Evolutionary conservation across 2,113 vertebrate genomes (phyloP).

Genomic region (Pelodiscus sinensis): DNA sequence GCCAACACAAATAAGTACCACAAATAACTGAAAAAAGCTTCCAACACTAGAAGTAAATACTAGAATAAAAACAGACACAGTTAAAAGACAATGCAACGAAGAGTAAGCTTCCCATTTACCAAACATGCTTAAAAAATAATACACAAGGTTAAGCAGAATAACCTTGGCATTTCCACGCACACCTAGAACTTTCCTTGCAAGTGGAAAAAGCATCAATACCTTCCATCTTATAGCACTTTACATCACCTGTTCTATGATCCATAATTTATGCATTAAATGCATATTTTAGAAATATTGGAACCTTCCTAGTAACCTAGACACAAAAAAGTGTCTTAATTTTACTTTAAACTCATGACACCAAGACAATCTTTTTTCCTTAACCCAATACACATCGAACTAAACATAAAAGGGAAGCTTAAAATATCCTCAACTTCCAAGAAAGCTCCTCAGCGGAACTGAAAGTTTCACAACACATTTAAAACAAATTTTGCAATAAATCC

Average conservation of each 20-base stretch:
- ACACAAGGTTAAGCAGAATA: conserved; percentile 88
- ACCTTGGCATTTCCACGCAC: conserved; percentile 84
- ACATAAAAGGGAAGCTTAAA: conserved; percentile 77
- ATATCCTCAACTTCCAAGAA: conserved; percentile 66
- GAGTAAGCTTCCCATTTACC: conserved; percentile 74
- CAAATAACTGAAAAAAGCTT: conserved; percentile 51
- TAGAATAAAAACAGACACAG: conserved; percentile 78
- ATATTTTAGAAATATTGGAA: conserved; percentile 81
- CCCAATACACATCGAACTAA: conserved; percentile 60
- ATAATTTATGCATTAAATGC: conserved; percentile 92
- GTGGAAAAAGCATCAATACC: conserved; percentile 72
- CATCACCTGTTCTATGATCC: conserved; percentile 67
- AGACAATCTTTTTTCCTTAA: conserved; percentile 69
- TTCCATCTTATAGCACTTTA: conserved; percentile 46
- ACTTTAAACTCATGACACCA: conserved; percentile 50
- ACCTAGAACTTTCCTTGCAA: conserved; percentile 71
- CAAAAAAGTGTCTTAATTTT: conserved; percentile 61
- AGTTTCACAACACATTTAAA: conserved; percentile 64
- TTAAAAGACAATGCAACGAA: conserved; percentile 72
- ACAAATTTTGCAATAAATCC: conserved; percentile 59
- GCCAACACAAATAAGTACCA: conserved; percentile 68
- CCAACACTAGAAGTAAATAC: conserved; percentile 64
- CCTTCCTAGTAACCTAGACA: conserved; percentile 64
- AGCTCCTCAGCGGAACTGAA: conserved; percentile 73
- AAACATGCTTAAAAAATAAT: conserved; percentile 73